Base-by-base conservation (phyloP, 1,140 invertebrate genomes). In the Heterodera carotae region DNA sequence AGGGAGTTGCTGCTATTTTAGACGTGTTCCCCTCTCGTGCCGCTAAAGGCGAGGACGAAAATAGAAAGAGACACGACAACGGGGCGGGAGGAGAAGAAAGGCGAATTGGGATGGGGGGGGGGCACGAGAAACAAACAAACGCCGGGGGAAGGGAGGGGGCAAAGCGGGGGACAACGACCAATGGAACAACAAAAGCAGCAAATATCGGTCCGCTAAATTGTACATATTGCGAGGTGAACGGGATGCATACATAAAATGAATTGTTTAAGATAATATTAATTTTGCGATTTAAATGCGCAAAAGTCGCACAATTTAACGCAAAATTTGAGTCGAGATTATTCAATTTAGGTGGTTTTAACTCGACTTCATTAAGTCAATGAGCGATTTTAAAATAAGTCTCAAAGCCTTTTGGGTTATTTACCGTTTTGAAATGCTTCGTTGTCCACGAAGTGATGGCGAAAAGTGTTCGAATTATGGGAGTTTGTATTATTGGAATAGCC, bases 51-150 rank as follows among this genome's bases (percentile, higher is more conserved):
- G 39, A 18, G 62, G 60, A 25, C 62, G 33, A 66, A 66, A 66
- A 66, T 66, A 66, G 62, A 31, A n/a, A 34, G 5, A 66, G 62
- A 66, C 62, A 66, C 62, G 39, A 43, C 39, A n/a, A 66, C 62
- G 33, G 22, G n/a, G 33, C 12, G 12, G 15, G 48, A 15, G 18
- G 48, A 22, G 18, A 22, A 22, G 48, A 22, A 22, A 22, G 48
- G 48, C 12, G 2, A 53, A 22, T 53, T 53, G 48, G 48, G 48
- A 39, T 4, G 48, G 48, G 48, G 48, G 48, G 48, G 48, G 48
- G 62, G 33, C n/a, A 66, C 62, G 62, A 66, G 62, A 66, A 66
- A 66, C 62, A 66, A 66, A 66, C 62, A 66, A 27, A 34, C 62
- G 27, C 27, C 27, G 27, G 3, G 12, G 33, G 22, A 10, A 25